phyloP scores from a whole-genome alignment of 2,797 vertebrate species.

The Lepus oiostolus region DNA sequence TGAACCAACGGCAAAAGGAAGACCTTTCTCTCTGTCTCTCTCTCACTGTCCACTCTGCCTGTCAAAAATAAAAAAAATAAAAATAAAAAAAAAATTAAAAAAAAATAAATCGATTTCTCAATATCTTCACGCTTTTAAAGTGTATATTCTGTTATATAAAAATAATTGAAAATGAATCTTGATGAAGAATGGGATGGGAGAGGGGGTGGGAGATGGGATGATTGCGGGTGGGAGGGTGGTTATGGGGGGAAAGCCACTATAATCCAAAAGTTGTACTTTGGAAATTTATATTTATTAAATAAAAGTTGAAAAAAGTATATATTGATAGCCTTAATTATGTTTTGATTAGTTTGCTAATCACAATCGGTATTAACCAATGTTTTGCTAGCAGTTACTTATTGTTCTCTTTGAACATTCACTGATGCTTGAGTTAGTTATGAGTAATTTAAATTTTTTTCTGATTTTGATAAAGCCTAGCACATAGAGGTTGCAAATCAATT shows the following conservation, averaged over 20 bases:
- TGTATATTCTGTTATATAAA: too few relatives aligned
- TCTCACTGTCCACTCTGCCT: too few relatives aligned
- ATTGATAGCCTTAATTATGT: constrained; percentile 1
- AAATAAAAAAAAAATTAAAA: not conserved
- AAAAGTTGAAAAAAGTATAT: not conserved
- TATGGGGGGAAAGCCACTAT: too few relatives aligned
- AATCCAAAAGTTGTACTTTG: too few relatives aligned
- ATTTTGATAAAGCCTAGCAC: not conserved
- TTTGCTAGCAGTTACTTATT: not conserved
- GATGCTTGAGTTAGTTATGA: not conserved
- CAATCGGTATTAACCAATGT: not conserved
- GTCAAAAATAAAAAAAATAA: too few relatives aligned
- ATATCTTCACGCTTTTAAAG: not conserved
- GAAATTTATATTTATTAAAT: too few relatives aligned
- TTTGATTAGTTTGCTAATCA: constrained; percentile 42
- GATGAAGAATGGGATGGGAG: too few relatives aligned
- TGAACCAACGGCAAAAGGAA: too few relatives aligned
- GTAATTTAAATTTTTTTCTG: constrained; percentile 39
- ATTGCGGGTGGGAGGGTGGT: too few relatives aligned
- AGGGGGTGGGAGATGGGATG: too few relatives aligned
- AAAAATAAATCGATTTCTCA: constrained; percentile 45
- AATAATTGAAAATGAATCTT: too few relatives aligned
- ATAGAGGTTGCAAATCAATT: not conserved
- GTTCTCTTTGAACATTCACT: not conserved
- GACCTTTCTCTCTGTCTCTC: too few relatives aligned